A percentile compares a stretch with the other conserved stretches of the same genome.
Evolutionary conservation across 1,140 invertebrate species (phyloP).

Genomic region (Matsumurasca onukii): DNA sequence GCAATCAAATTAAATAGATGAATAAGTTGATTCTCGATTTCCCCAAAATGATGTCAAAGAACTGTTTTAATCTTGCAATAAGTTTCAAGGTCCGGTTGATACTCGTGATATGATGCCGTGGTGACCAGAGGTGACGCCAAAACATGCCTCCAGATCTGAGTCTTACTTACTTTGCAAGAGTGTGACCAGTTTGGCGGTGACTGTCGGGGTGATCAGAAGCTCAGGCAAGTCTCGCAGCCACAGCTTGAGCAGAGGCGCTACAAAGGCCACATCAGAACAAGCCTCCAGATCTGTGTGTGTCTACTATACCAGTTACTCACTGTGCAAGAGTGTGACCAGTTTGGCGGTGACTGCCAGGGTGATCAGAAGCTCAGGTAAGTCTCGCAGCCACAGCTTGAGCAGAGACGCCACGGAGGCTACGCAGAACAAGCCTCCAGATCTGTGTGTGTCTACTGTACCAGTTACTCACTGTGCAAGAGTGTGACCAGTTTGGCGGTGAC

Average conservation of each 20-base stretch:
- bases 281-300: slow-evolving; percentile 53
- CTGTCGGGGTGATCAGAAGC: slow-evolving; percentile 49
- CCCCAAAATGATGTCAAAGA: too few species aligned
- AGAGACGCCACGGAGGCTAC: slow-evolving; percentile 52
- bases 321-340: slow-evolving; percentile 44
- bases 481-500: too few species aligned
- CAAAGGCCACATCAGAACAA: slow-evolving; percentile 50
- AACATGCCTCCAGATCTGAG: slow-evolving; percentile 52
- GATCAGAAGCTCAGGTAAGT: slow-evolving; percentile 53
- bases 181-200: slow-evolving; percentile 49
- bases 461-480: too few species aligned
- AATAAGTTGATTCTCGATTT: too few species aligned
- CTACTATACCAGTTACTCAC: too few species aligned
- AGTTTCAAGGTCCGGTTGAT: too few species aligned
- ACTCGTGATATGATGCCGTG: too few species aligned
- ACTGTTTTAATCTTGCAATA: too few species aligned
- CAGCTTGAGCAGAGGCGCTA: slow-evolving; percentile 52
- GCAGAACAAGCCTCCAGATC: slow-evolving; percentile 51
- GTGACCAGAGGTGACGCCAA: slow-evolving; percentile 50
- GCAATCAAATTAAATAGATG: too few species aligned
- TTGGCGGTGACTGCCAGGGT: slow-evolving; percentile 47
- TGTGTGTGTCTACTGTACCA: too few species aligned
- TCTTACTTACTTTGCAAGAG: slow-evolving; percentile 37
- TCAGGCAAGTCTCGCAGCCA: slow-evolving; percentile 55
- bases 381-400: slow-evolving; percentile 52